Percentiles rank a stretch among this genome's conserved stretches.
Evolutionary conservation across 1,140 invertebrate species (phyloP).

Genomic region (Micrasema longulum): DNA sequence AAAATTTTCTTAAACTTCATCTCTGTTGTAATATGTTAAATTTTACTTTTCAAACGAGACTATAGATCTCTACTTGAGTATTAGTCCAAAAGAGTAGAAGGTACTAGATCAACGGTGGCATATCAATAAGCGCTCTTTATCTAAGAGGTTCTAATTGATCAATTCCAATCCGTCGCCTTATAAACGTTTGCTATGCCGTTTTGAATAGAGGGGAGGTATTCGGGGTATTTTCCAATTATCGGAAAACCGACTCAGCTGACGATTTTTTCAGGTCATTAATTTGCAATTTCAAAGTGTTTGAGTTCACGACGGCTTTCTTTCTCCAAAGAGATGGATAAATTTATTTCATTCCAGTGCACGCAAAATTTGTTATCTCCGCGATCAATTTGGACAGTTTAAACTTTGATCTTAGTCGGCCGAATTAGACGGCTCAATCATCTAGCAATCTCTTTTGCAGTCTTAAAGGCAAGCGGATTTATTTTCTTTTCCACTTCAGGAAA

Average conservation of each 20-base stretch:
- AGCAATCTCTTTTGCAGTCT: too few relatives aligned
- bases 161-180: slow-evolving; percentile 46
- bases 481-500: too few relatives aligned
- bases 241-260: slow-evolving; percentile 44
- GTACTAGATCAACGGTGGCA: slow-evolving; percentile 39
- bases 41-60: too few relatives aligned
- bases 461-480: too few relatives aligned
- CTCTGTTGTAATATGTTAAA: too few relatives aligned
- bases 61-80: too few relatives aligned
- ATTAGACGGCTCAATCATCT: slow-evolving; percentile 22
- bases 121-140: slow-evolving; percentile 48
- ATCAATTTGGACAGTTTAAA: slow-evolving; percentile 40
- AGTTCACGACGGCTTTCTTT: slow-evolving; percentile 15
- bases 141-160: slow-evolving; percentile 53
- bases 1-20: too few relatives aligned
- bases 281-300: slow-evolving; percentile 47
- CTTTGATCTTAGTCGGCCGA: slow-evolving; percentile 25
- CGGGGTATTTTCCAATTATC: slow-evolving; percentile 52
- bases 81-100: too few relatives aligned
- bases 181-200: slow-evolving; percentile 33
- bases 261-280: slow-evolving; percentile 53
- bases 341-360: slow-evolving; percentile 33
- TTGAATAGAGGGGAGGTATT: slow-evolving; percentile 41
- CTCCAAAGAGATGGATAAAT: slow-evolving; percentile 2
- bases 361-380: slow-evolving; percentile 32